Percentiles rank a stretch among this genome's conserved stretches.
phyloP scores from a whole-genome alignment of 2,113 vertebrate species.

The Heliornis fulica region DNA sequence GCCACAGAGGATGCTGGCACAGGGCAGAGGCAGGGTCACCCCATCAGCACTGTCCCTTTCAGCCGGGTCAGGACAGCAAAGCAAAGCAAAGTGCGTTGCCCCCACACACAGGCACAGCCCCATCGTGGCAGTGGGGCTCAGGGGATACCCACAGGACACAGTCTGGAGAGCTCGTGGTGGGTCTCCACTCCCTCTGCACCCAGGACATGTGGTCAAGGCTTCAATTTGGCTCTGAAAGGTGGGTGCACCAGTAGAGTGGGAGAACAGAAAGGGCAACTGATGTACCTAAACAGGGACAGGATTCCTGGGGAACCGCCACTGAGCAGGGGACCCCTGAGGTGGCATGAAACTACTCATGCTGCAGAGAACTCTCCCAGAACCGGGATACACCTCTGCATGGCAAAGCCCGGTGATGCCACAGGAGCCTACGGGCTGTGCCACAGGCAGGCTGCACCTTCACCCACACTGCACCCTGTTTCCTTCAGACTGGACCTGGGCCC shows the following conservation, averaged over 20 bases:
- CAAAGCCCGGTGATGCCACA: not conserved
- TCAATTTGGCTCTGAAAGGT: fast-evolving
- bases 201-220: too few relatives aligned
- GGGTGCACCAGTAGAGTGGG: too few relatives aligned
- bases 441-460: not conserved
- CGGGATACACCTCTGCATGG: fast-evolving
- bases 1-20: not conserved
- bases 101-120: not conserved
- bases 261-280: too few relatives aligned
- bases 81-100: not conserved
- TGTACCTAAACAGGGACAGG: too few relatives aligned
- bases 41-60: fast-evolving
- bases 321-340: not conserved
- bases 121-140: too few relatives aligned
- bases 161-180: not conserved
- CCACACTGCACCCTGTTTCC: too few relatives aligned
- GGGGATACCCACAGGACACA: too few relatives aligned
- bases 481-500: not conserved
- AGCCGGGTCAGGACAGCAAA: too few relatives aligned
- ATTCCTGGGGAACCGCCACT: not conserved
- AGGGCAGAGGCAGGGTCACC: not conserved
- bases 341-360: not conserved
- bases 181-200: not conserved
- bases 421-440: not conserved
- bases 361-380: not conserved